Evolutionary conservation across 1,140 invertebrate species (phyloP), one percentile per base, ranked within the genome.

Genomic region (Ephestia elutella): DNA sequence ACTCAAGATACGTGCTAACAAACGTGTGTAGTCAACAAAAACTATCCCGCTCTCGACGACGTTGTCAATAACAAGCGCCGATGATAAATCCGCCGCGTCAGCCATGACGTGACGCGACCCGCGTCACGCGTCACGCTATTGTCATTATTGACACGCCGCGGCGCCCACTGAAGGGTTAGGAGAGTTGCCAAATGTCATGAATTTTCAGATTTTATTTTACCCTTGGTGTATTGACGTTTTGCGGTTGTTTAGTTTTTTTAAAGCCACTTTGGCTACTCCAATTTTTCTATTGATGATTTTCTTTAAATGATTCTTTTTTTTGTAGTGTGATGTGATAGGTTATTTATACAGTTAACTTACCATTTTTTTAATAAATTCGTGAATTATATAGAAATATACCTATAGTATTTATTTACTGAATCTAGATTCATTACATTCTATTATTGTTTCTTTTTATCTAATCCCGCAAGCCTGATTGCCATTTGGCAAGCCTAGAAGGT

Each of bases 41-140:
- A 55, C 59, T 60, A 54, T 60, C 38, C 15, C 51, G 30, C 21
- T 28, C 54, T 53, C 54, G 54, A 51, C 48, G 49, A 20, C 53
- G 59, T 51, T 63, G 67, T 65, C 67, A 60, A 69, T 65, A 65
- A 69, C 63, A 62, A 58, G 63, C 56, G 13, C 25, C 28, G 59
- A 65, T 63, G 67, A 69, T 69, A 65, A 69, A 69, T 69, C 57
- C 57, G 58, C 21, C 11, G 28, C 56, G 61, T 69, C 63, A 63
- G 51, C 32, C 57, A 56, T 54, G 60, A 56, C 54, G 57, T 58
- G 20, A n/a, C 32, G 65, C 53, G 62, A 65, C 65, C 62, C 62
- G 60, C 62, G 62, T 70, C 65, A 70, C 60, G 58, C 62, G 62
- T 70, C 65, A 70, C 50, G 18, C 57, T 58, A 65, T 63, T 66